Evolutionary conservation across 1,140 invertebrate genomes (phyloP).

Genomic region (Rhopalosiphum padi): DNA sequence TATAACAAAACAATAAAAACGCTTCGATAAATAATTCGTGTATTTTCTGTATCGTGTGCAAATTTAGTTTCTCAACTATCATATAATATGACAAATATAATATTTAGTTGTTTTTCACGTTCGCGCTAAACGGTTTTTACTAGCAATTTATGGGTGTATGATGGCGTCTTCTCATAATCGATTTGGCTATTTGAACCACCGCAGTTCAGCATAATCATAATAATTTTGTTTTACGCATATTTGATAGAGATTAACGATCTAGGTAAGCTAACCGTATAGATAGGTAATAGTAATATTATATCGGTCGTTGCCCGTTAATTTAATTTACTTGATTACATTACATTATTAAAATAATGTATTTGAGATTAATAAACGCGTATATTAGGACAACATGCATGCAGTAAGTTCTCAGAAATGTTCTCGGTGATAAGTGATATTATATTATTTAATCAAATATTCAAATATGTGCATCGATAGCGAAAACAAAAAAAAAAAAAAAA

Average conservation of each 20-base stretch:
- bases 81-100: neutral
- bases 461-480: neutral
- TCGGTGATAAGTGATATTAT: neutral
- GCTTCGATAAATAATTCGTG: neutral
- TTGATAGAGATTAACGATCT: neutral
- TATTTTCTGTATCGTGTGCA: neutral
- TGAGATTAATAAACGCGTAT: neutral
- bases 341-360: neutral
- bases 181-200: neutral
- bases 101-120: neutral
- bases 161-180: neutral
- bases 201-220: neutral
- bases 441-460: conserved; percentile 7
- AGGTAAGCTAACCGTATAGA: neutral
- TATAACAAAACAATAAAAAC: neutral
- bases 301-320: neutral
- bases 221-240: neutral
- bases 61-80: neutral
- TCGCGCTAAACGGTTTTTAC: neutral
- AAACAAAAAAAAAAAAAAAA: neutral
- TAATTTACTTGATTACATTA: neutral
- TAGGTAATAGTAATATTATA: neutral
- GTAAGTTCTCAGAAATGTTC: neutral
- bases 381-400: neutral
- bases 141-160: neutral